These are phyloP conservation scores for Neelides sp. DNA, from an alignment of 1,140 invertebrate genomes.

Conservation along the genomic window DNA sequence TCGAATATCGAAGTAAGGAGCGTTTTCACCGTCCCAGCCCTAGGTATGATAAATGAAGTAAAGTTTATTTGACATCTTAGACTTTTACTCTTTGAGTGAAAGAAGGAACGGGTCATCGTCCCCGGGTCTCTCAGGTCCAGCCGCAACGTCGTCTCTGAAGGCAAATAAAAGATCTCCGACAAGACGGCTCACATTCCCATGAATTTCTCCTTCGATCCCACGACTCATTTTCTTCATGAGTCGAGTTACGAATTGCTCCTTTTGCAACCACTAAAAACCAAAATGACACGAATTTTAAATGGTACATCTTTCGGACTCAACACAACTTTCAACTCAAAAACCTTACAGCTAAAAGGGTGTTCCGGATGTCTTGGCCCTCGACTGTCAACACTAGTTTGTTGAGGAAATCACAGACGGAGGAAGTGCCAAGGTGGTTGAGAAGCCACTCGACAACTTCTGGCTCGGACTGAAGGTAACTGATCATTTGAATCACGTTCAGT, in stretches of 20 bases:
- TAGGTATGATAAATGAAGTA: too few relatives aligned
- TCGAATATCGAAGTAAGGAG: too few relatives aligned
- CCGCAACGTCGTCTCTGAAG: constrained; percentile 29
- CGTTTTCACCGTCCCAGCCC: too few relatives aligned
- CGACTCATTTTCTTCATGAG: constrained; percentile 11
- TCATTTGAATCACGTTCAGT: constrained; percentile 72
- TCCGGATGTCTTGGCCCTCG: constrained; percentile 59
- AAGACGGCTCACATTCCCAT: constrained; percentile 20
- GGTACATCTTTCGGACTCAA: constrained; percentile 10
- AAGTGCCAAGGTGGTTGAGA: constrained; percentile 79
- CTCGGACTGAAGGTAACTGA: constrained; percentile 66
- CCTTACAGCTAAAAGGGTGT: constrained; percentile 66
- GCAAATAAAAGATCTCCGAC: constrained; percentile 29
- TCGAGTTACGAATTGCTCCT: constrained; percentile 9
- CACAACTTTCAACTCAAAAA: background rate
- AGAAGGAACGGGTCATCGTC: too few relatives aligned
- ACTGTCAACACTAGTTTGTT: constrained; percentile 75
- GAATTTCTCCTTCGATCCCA: background rate
- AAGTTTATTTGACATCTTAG: too few relatives aligned
- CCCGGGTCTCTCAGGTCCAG: too few relatives aligned
- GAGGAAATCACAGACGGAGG: constrained; percentile 87
- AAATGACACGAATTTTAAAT: background rate
- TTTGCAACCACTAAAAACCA: constrained; percentile 15
- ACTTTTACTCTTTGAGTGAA: too few relatives aligned
- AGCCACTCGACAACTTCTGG: constrained; percentile 73